These are phyloP conservation scores for Lithodes maja DNA, from an alignment of 2,888 invertebrate species.

Conservation along the genomic window DNA sequence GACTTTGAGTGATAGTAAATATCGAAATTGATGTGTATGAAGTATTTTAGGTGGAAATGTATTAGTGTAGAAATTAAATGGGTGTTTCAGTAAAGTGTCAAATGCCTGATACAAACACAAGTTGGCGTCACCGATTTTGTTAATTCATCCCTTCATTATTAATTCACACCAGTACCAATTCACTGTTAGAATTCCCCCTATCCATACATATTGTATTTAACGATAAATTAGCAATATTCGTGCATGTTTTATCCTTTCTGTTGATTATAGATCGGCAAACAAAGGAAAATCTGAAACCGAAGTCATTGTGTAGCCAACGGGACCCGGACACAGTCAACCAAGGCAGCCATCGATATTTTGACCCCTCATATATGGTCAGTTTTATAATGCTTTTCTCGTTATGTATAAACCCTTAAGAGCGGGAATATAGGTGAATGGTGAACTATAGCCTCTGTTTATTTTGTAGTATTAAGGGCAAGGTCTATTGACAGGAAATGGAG, in stretches of 20 bases:
- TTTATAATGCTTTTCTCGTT: not conserved
- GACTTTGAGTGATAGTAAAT: no score
- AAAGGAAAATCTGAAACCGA: not conserved
- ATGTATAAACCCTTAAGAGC: not conserved
- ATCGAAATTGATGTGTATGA: no score
- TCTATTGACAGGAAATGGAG: not conserved
- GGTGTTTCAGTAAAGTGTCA: not conserved
- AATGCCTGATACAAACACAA: conserved; percentile 32
- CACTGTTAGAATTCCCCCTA: not conserved
- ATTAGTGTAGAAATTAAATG: not conserved
- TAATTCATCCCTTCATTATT: not conserved
- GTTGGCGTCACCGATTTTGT: conserved; percentile 10
- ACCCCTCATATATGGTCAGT: conserved; percentile 16
- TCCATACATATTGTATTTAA: not conserved
- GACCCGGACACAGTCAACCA: not conserved
- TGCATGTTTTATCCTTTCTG: not conserved
- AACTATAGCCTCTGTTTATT: not conserved
- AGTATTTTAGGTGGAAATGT: no score
- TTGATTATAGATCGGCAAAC: not conserved
- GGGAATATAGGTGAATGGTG: not conserved
- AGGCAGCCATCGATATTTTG: conserved; percentile 33
- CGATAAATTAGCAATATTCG: not conserved
- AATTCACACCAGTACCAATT: not conserved
- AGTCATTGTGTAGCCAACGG: not conserved
- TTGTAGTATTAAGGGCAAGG: not conserved